Conservation (phyloP, 2,797 vertebrate species). For the Silurus aristotelis region DNA sequence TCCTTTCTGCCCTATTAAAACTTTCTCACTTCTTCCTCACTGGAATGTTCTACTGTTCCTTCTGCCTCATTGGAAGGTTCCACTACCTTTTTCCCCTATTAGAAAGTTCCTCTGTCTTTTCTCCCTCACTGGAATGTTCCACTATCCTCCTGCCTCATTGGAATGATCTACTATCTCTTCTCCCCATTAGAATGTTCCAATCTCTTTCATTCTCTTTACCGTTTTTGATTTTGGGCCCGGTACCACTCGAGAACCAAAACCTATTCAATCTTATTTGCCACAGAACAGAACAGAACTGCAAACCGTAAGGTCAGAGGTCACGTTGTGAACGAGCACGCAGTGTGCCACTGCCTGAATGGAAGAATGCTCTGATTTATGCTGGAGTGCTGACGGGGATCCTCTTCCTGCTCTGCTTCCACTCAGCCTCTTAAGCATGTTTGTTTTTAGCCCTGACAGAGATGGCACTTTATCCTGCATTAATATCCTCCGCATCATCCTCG, state of each 20-base stretch:
- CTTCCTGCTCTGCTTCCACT: slow-evolving; percentile 40
- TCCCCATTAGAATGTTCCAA: neutral
- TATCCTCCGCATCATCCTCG: neutral
- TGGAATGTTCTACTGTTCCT: neutral
- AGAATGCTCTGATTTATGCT: slow-evolving; percentile 15
- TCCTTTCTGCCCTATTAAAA: neutral
- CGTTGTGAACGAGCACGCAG: neutral
- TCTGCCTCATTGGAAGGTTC: neutral
- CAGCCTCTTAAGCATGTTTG: slow-evolving; percentile 34
- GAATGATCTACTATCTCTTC: neutral
- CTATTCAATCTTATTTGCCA: neutral
- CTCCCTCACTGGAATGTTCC: neutral
- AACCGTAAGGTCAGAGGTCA: neutral
- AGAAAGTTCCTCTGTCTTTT: neutral
- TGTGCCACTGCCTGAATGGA: neutral
- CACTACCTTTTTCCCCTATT: neutral
- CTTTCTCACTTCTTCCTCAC: neutral
- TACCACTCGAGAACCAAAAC: neutral
- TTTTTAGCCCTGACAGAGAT: slow-evolving; percentile 8
- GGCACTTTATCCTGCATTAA: neutral
- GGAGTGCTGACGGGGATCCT: slow-evolving; percentile 37
- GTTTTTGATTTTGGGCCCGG: neutral
- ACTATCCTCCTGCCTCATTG: neutral
- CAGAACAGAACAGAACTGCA: no score
- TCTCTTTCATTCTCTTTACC: neutral